Percentiles rank a stretch among this genome's conserved stretches.
phyloP scores from a whole-genome alignment of 2,113 vertebrate genomes.

The Podarcis cretensis region DNA sequence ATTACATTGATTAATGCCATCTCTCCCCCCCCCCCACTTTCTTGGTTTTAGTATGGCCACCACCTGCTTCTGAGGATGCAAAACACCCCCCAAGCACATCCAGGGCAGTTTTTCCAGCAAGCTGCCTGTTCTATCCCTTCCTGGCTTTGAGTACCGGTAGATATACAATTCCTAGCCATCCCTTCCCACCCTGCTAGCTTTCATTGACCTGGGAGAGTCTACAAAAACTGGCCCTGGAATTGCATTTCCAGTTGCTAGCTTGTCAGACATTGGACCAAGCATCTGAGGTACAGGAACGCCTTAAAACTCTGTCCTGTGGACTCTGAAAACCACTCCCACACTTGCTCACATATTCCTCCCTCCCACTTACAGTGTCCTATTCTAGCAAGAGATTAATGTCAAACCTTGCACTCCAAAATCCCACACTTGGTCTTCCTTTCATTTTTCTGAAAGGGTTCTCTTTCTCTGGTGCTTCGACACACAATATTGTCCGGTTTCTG shows the following conservation, averaged over 20 bases:
- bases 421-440: neutral
- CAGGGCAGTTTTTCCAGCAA: neutral
- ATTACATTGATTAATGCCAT: slow-evolving; percentile 4
- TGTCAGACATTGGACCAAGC: slow-evolving; percentile 19
- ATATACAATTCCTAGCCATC: neutral
- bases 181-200: neutral
- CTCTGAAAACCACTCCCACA: slow-evolving; percentile 18
- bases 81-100: neutral
- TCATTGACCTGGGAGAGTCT: neutral
- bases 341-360: slow-evolving; percentile 22
- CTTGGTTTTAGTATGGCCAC: neutral
- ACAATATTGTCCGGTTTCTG: neutral
- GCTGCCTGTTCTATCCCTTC: neutral
- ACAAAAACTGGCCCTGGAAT: neutral
- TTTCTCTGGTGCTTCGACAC: neutral
- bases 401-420: neutral
- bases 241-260: neutral
- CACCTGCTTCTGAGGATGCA: neutral
- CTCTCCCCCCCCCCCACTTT: neutral
- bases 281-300: slow-evolving; percentile 1
- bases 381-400: neutral
- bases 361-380: slow-evolving; percentile 38
- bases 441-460: slow-evolving; percentile 1
- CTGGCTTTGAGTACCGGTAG: neutral
- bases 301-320: neutral